Evolutionary conservation across 2,113 vertebrate genomes (phyloP), one percentile per base, ranked within the genome.

Genomic region (Orycteropus afer): DNA sequence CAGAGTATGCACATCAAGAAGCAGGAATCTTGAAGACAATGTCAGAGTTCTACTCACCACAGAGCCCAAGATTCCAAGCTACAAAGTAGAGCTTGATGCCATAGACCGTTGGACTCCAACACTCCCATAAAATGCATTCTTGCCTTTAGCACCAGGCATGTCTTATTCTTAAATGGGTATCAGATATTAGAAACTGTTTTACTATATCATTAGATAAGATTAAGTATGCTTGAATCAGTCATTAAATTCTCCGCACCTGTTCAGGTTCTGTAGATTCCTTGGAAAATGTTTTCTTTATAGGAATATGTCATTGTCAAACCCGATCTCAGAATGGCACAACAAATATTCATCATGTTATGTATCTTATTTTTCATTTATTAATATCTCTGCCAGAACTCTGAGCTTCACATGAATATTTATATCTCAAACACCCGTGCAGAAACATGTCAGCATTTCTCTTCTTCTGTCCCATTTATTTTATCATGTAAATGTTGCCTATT

Each of bases 241-340:
- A 51, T 59, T 89, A 32, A 69, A 23, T 81, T 81, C 81, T 78
- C 49, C 32, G 2, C 40, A 14, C 11, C 25, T 53, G 22, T 27
- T 15, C 37, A 63, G 23, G n/a, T 59, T 53, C 2, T 47, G 3
- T 29, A 23, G 63, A n/a, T 59, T 40, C 29, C 69, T 80, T 32
- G 47, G 83, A 47, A 89, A 93, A 65, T 77, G 12, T 17, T 81
- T 51, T 82, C 74, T 55, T 82, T 88, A 82, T 63, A 86, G 32
- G 29, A 13, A 40, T 27, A 61, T 79, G 14, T 67, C 57, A 17
- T 63, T 53, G 15, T 73, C 25, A 80, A 42, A 34, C 34, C 15
- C 85, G 42, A 47, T 40, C 55, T n/a, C 63, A 80, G 71, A 61
- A 57, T 79, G 40, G 51, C 59, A 73, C 57, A 59, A 23, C 45